These are phyloP conservation scores for Machaerirhynchus nigripectus DNA, from an alignment of 2,113 vertebrate species.

Conservation along the genomic window DNA sequence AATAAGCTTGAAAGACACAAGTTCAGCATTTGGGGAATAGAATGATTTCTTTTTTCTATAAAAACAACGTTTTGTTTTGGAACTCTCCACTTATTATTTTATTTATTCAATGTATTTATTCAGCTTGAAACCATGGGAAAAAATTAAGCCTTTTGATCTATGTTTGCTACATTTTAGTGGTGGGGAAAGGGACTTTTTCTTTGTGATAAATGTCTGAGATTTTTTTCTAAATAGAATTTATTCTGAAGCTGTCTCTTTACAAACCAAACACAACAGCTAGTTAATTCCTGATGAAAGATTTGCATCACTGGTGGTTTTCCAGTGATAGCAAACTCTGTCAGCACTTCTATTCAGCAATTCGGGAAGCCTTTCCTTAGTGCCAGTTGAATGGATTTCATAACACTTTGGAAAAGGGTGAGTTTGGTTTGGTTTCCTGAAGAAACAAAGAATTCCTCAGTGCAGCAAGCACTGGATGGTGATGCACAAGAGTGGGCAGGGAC, in stretches of 20 bases:
- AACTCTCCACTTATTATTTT: background rate
- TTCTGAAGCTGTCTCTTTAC: background rate
- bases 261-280: background rate
- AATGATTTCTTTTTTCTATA: background rate
- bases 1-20: background rate
- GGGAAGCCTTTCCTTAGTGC: background rate
- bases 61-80: background rate
- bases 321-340: background rate
- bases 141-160: slow-evolving; percentile 12
- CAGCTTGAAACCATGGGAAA: background rate
- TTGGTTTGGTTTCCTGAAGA: background rate
- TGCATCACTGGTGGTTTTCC: background rate
- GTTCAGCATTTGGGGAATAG: background rate
- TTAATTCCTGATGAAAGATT: background rate
- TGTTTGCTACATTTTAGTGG: background rate
- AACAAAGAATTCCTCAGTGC: background rate
- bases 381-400: background rate
- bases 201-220: background rate
- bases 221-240: background rate
- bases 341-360: background rate
- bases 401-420: background rate
- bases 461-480: background rate
- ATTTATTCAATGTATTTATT: background rate
- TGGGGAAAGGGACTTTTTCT: background rate
- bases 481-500: background rate